Evolutionary conservation across 2,888 invertebrate genomes (phyloP).

Genomic region (Andrena praecox): DNA sequence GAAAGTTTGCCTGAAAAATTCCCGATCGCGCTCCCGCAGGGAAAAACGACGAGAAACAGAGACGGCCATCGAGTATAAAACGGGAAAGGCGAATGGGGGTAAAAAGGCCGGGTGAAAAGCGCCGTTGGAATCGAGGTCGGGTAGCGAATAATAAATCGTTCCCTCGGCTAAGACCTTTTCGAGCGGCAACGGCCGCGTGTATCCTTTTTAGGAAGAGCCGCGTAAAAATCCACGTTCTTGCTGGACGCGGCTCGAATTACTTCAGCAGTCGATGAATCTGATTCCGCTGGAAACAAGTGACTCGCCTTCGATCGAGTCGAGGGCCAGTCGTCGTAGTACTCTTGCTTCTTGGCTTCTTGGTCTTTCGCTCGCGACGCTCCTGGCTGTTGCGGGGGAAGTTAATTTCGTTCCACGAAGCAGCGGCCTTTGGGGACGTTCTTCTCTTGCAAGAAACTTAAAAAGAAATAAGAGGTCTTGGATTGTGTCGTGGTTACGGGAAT

Average conservation of each 20-base stretch:
- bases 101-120: conserved; percentile 41
- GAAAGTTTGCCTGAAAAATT: conserved; percentile 41
- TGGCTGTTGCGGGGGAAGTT: not conserved
- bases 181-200: conserved; percentile 30
- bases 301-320: conserved; percentile 4
- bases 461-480: not conserved
- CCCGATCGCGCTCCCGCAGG: conserved; percentile 2
- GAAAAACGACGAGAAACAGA: conserved; percentile 9
- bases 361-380: not conserved
- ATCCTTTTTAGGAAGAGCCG: conserved; percentile 40
- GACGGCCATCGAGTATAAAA: not conserved
- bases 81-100: conserved; percentile 12
- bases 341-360: not conserved
- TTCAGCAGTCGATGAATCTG: conserved; percentile 12
- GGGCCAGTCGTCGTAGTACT: not conserved
- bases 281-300: conserved; percentile 9
- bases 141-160: conserved; percentile 59
- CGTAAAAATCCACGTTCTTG: conserved; percentile 19
- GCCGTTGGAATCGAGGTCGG: conserved; percentile 53
- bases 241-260: conserved; percentile 19
- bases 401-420: conserved; percentile 6
- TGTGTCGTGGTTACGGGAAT: not conserved
- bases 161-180: conserved; percentile 47
- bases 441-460: not conserved
- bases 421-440: conserved; percentile 4